These are phyloP conservation scores for Busseola fusca DNA, from an alignment of 2,888 invertebrate species.

Conservation along the genomic window DNA sequence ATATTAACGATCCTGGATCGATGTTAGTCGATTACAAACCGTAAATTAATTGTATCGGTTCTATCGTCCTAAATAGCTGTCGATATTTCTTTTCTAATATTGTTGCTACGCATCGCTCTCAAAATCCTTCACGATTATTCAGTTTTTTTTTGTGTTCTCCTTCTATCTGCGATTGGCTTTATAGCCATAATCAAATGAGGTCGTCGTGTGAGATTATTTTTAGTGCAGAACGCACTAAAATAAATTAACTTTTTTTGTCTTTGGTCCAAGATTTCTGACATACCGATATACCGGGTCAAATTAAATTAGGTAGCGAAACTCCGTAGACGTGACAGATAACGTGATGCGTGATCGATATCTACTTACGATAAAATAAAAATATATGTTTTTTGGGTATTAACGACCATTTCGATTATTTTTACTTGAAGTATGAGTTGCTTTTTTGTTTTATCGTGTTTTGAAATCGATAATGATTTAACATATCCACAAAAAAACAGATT, in stretches of 20 bases:
- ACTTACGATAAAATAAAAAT: background rate
- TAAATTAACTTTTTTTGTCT: no score
- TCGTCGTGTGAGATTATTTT: no score
- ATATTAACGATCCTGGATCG: slow-evolving; percentile 13
- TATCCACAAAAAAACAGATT: background rate
- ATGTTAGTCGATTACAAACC: background rate
- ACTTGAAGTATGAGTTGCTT: background rate
- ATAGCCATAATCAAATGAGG: no score
- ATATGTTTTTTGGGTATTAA: background rate
- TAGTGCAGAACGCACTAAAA: no score
- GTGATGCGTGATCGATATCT: background rate
- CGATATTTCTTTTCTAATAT: background rate
- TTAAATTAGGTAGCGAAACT: background rate
- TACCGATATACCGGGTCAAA: background rate
- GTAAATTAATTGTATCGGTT: slow-evolving; percentile 14
- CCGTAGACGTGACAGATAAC: background rate
- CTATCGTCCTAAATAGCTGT: slow-evolving; percentile 7
- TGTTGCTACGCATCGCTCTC: background rate
- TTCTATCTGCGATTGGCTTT: no score
- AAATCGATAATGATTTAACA: background rate
- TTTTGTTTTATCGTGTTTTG: background rate
- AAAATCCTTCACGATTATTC: background rate
- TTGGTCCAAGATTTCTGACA: no score
- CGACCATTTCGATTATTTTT: background rate
- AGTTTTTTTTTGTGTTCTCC: background rate